A percentile compares a stretch with the other conserved stretches of the same genome.
These are phyloP conservation scores for Campoletis sonorensis DNA, from an alignment of 1,140 invertebrate species.

Conservation along the genomic window DNA sequence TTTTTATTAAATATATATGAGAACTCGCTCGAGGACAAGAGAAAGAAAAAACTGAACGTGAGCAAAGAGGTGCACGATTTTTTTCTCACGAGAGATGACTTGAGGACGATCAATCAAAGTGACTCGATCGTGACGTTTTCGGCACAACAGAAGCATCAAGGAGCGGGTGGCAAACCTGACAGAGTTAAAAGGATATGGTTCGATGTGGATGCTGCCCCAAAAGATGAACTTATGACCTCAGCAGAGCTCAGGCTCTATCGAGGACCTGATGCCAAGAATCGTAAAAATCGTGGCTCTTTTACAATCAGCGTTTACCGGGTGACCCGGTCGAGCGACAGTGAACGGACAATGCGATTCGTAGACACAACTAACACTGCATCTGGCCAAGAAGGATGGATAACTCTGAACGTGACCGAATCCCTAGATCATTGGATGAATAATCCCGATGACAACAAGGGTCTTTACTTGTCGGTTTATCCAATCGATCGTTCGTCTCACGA, in stretches of 20 bases:
- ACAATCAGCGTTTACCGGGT: constrained; percentile 52
- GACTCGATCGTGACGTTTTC: constrained; percentile 94
- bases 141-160: constrained; percentile 78
- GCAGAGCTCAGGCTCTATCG: constrained; percentile 90
- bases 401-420: constrained; percentile 84
- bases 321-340: constrained; percentile 44
- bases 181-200: constrained; percentile 91
- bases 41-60: neutral
- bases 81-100: constrained; percentile 83
- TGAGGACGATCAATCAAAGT: constrained; percentile 85
- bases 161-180: constrained; percentile 79
- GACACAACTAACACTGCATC: constrained; percentile 76
- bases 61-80: constrained; percentile 77
- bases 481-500: constrained; percentile 80
- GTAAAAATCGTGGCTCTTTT: constrained; percentile 44
- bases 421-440: constrained; percentile 84
- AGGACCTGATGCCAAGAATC: constrained; percentile 62
- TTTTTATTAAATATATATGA: constrained; percentile 91
- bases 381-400: constrained; percentile 84
- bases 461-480: constrained; percentile 85
- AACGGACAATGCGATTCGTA: constrained; percentile 77
- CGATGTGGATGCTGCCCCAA: constrained; percentile 86
- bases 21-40: constrained; percentile 79
- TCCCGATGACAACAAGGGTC: constrained; percentile 85
- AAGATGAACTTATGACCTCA: constrained; percentile 83